Evolutionary conservation across 1,140 invertebrate species (phyloP), one percentile per base, ranked within the genome.

Genomic region (Polypedilum vanderplanki): DNA sequence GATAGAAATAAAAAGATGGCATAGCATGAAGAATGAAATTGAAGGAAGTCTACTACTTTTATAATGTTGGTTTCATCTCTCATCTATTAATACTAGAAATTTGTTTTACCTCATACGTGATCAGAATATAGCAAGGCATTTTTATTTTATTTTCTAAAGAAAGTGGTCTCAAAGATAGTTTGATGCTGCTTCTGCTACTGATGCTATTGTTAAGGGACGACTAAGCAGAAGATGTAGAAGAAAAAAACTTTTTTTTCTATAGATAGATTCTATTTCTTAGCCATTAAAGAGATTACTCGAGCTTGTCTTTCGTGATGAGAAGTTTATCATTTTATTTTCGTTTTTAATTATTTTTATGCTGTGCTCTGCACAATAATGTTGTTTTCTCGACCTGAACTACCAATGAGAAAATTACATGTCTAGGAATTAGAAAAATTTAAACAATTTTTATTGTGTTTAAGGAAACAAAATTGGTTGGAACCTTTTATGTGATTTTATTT

Each of bases 331-430:
- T 70, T 70, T 70, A 70, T 70, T 70, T 70, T 22, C 20, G 17
- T 70, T 70, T 70, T 70, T 70, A 70, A 70, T 70, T 70, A 70
- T 70, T 70, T n/a, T 70, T 70, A 70, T 70, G 65, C 65, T 70
- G 65, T 70, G 65, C 65, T 20, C 12, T 57, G 46, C 46, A 57
- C 46, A 57, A 57, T 57, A 57, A 57, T 57, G 7, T 57, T 57
- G 4, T 57, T n/a, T n/a, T n/a, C n/a, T 57, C n/a, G 24, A 33
- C 46, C 46, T 57, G 8, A 4, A 33, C 24, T 33, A 33, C 24
- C 2, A 33, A 33, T 33, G 24, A 33, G 24, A 33, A 33, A 33
- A 33, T 33, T 1, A 33, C 24, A 33, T 33, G 24, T 33, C 5
- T 33, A 5, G 24, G 24, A 1, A 33, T 33, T 33, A 33, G 24